Percentiles rank a stretch among this genome's conserved stretches.
Evolutionary conservation across 92 coral and sea anemone species (phyloP).

Genomic region (Zoanthus sansibaricus): DNA sequence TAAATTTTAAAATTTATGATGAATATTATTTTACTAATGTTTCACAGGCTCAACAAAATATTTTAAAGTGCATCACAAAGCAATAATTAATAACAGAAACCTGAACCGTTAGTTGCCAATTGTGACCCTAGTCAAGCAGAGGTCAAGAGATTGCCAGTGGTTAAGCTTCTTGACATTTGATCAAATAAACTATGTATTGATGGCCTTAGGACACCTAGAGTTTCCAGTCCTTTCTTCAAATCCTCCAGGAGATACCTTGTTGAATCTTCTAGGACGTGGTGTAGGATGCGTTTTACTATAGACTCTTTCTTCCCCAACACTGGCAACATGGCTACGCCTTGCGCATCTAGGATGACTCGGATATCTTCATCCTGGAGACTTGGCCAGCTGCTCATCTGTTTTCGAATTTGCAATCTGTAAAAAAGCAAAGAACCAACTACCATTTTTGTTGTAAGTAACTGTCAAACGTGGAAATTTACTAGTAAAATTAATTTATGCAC

Average conservation of each 20-base stretch:
- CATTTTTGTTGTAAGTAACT: no score
- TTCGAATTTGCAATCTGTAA: no score
- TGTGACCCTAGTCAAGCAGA: no score
- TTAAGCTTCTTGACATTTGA: no score
- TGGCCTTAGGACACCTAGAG: slow-evolving; percentile 53
- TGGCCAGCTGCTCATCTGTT: slow-evolving; percentile 13
- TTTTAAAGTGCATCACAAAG: no score
- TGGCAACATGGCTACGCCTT: slow-evolving; percentile 39
- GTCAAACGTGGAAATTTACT: not conserved
- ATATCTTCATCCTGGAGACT: slow-evolving; percentile 46
- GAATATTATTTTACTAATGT: no score
- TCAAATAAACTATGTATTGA: not conserved
- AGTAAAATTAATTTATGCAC: not conserved
- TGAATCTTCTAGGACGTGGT: slow-evolving; percentile 53
- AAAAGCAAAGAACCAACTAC: no score
- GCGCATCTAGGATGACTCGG: slow-evolving; percentile 50
- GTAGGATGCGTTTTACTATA: not conserved
- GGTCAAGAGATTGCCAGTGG: no score
- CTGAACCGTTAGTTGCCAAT: no score
- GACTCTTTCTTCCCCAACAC: slow-evolving; percentile 28
- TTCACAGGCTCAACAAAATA: no score
- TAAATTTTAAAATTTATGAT: no score
- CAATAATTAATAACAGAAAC: no score
- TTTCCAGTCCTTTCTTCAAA: slow-evolving; percentile 55
- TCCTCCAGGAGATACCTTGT: slow-evolving; percentile 59